These are phyloP conservation scores for Leptocoma aspasia DNA, from an alignment of 2,113 vertebrate species.

Conservation along the genomic window DNA sequence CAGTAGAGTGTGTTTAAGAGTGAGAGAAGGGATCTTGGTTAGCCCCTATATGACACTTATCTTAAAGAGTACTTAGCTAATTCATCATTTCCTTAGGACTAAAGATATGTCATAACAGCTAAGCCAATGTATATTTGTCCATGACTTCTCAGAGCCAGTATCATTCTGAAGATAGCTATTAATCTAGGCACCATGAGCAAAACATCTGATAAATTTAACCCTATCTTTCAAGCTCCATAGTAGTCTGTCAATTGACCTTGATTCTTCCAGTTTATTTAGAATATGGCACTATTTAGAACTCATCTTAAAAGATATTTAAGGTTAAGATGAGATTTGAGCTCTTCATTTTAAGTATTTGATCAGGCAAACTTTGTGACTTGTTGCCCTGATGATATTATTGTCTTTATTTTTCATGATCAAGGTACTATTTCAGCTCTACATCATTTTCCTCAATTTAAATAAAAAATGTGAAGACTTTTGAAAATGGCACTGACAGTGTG, in stretches of 20 bases:
- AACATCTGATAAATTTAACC: background rate
- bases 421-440: background rate
- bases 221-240: background rate
- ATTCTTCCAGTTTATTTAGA: background rate
- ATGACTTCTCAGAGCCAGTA: background rate
- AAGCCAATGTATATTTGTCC: constrained; percentile 37
- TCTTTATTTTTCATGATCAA: background rate
- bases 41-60: constrained; percentile 20
- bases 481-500: background rate
- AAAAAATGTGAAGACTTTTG: background rate
- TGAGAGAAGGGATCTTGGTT: background rate
- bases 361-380: background rate
- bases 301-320: background rate
- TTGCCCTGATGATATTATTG: background rate
- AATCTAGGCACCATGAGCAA: background rate
- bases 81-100: constrained; percentile 47
- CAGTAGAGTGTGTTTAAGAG: background rate
- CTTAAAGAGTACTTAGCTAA: constrained; percentile 27
- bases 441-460: background rate
- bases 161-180: background rate
- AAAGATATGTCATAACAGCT: constrained; percentile 15
- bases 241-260: background rate
- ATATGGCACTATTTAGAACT: background rate
- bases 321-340: background rate
- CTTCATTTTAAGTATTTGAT: background rate